phyloP scores from a whole-genome alignment of 2,797 vertebrate species.

The Sebastes oblongus region DNA sequence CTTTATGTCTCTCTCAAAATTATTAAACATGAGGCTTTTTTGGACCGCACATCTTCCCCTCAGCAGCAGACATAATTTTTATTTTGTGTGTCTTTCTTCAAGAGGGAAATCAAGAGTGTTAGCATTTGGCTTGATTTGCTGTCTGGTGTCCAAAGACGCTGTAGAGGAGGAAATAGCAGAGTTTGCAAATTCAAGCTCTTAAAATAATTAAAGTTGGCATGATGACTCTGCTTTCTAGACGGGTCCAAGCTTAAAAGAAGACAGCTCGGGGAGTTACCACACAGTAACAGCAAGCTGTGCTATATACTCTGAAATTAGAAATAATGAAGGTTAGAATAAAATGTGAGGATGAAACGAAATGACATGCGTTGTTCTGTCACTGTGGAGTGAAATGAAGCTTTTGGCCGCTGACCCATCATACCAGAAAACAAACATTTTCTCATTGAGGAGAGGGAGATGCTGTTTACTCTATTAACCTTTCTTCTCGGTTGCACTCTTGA shows the following conservation, averaged over 20 bases:
- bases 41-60: constrained; percentile 42
- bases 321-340: constrained; percentile 41
- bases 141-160: constrained; percentile 65
- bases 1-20: constrained; percentile 41
- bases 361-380: constrained; percentile 36
- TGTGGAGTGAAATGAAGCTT: constrained; percentile 41
- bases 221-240: constrained; percentile 68
- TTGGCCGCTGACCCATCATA: constrained; percentile 42
- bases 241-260: constrained; percentile 55
- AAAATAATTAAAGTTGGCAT: constrained; percentile 83
- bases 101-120: constrained; percentile 74
- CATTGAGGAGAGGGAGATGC: constrained; percentile 66
- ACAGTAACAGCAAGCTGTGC: constrained; percentile 42
- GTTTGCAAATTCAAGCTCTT: constrained; percentile 81
- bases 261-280: constrained; percentile 53
- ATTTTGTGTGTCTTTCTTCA: constrained; percentile 61
- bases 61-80: constrained; percentile 48
- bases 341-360: constrained; percentile 39
- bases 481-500: constrained; percentile 79
- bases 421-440: constrained; percentile 56
- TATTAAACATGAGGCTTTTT: constrained; percentile 51
- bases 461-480: constrained; percentile 82
- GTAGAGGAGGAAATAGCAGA: constrained; percentile 69
- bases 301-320: constrained; percentile 31
- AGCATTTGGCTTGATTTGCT: constrained; percentile 77